Conservation (phyloP, 2,797 vertebrate species). For the Diplodus puntazzo region DNA sequence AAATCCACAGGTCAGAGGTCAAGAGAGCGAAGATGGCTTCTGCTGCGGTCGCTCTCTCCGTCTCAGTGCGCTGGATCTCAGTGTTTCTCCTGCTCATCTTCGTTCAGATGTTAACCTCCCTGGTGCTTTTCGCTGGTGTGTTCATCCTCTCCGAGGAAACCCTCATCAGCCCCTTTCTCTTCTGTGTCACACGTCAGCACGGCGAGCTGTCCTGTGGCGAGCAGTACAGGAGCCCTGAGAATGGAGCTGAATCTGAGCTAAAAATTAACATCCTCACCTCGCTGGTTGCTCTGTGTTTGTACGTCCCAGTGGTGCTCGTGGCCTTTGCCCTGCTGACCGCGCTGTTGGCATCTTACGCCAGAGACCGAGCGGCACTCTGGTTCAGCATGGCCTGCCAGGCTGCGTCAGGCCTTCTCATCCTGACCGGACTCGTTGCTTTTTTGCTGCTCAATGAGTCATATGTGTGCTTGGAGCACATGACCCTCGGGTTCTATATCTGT, state of each 20-base stretch:
- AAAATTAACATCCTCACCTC: neutral
- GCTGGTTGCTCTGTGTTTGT: conserved; percentile 22
- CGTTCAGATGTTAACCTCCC: conserved; percentile 33
- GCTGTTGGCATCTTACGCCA: conserved; percentile 34
- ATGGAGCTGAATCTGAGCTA: neutral
- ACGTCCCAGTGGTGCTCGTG: conserved; percentile 52
- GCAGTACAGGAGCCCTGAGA: neutral
- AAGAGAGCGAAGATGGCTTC: neutral
- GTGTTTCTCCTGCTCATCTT: conserved; percentile 53
- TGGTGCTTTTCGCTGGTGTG: conserved; percentile 28
- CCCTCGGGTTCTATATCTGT: conserved; percentile 42
- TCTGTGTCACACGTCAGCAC: neutral
- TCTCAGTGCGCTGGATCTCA: neutral
- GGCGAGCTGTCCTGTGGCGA: neutral
- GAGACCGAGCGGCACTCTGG: conserved; percentile 41
- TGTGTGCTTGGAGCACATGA: conserved; percentile 39
- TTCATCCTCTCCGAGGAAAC: conserved; percentile 44
- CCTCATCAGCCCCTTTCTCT: conserved; percentile 45
- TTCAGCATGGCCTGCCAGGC: conserved; percentile 46
- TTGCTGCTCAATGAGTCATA: conserved; percentile 3
- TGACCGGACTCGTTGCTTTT: conserved; percentile 37
- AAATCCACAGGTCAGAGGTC: conserved; percentile 13
- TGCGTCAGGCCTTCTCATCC: conserved; percentile 27
- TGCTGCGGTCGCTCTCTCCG: neutral
- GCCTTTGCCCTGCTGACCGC: conserved; percentile 61